A percentile compares a stretch with the other conserved stretches of the same genome.
Evolutionary conservation across 2,888 invertebrate genomes (phyloP).

Genomic region (Toxonevra muliebris): DNA sequence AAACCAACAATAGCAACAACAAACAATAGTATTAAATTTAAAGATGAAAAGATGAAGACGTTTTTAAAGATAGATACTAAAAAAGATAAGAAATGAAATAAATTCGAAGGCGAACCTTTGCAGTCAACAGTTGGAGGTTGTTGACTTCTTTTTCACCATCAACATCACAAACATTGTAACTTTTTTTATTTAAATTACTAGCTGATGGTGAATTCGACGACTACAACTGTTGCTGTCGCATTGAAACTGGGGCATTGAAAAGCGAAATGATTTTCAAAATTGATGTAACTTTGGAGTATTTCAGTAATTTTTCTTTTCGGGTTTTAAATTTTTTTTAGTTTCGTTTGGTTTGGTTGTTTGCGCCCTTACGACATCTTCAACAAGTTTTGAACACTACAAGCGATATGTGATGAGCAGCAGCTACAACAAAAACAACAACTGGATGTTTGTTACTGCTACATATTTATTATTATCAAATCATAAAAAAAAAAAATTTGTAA

Average conservation of each 20-base stretch:
- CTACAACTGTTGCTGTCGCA: neutral
- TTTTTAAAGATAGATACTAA: neutral
- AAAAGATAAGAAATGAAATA: neutral
- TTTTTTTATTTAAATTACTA: too few species aligned
- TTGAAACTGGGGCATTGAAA: constrained; percentile 32
- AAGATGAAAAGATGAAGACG: constrained; percentile 21
- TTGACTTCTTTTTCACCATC: constrained; percentile 21
- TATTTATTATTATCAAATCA: too few species aligned
- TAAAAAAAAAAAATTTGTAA: too few species aligned
- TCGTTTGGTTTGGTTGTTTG: too few species aligned
- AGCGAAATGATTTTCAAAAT: constrained; percentile 29
- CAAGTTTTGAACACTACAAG: too few species aligned
- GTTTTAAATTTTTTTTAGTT: neutral
- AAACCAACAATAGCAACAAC: constrained; percentile 5
- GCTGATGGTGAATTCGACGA: neutral
- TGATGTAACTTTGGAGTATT: neutral
- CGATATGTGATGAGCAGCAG: too few species aligned
- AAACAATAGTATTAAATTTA: neutral
- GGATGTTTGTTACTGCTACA: too few species aligned
- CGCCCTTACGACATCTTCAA: too few species aligned
- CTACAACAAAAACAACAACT: too few species aligned
- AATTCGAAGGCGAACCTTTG: constrained; percentile 30
- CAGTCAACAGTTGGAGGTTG: constrained; percentile 23
- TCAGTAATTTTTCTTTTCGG: neutral
- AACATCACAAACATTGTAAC: neutral